Percentiles rank a stretch among this genome's conserved stretches.
Evolutionary conservation across 2,113 vertebrate genomes (phyloP).

Genomic region (Gopherus evgoodei): DNA sequence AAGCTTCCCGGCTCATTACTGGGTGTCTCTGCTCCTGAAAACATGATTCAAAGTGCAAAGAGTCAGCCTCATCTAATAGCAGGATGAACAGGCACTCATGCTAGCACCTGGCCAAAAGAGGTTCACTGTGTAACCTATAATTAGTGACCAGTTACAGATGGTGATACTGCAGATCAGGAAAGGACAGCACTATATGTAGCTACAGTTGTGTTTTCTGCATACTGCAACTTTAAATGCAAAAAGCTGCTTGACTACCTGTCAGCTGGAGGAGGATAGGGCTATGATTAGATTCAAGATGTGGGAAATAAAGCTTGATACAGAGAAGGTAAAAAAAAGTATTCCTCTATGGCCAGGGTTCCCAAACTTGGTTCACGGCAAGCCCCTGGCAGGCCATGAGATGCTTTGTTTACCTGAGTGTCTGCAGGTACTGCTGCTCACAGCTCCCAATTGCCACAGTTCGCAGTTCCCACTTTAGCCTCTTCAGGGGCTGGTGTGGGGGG

Average conservation of each 20-base stretch:
- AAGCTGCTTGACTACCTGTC: neutral
- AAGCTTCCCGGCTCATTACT: neutral
- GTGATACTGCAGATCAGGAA: neutral
- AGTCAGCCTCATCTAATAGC: neutral
- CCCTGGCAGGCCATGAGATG: no score
- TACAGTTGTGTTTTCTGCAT: neutral
- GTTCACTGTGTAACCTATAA: neutral
- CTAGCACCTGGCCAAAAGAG: neutral
- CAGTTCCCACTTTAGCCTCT: neutral
- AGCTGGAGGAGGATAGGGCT: neutral
- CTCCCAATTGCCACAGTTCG: no score
- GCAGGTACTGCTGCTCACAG: no score
- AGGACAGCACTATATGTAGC: neutral
- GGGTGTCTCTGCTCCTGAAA: neutral
- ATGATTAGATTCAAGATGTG: neutral
- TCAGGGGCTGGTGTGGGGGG: neutral
- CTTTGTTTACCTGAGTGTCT: no score
- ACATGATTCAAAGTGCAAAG: neutral
- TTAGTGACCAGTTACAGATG: neutral
- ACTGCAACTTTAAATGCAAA: neutral
- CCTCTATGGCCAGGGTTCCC: neutral
- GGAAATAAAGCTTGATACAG: neutral
- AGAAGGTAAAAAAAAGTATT: neutral
- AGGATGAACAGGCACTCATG: neutral
- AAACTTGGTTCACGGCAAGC: no score